Base-by-base conservation (phyloP, 2,888 invertebrate genomes). In the Cinara cedri region DNA sequence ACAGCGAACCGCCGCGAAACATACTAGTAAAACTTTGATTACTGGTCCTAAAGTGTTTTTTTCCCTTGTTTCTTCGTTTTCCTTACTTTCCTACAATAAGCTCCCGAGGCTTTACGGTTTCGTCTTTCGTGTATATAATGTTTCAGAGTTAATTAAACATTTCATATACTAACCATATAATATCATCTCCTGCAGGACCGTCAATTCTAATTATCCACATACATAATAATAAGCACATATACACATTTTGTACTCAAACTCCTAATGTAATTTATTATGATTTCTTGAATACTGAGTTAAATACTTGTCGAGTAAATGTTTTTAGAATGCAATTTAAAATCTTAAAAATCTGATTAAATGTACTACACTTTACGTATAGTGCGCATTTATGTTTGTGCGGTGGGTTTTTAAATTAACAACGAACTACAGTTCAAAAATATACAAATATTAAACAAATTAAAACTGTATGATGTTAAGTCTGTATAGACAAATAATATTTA, bases 11-110 rank as follows among this genome's bases (percentile, higher is more conserved):
- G 66, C 26, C 66, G 49, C 68, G 34, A 34, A 60, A 78, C 34
- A 78, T 78, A 78, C 76, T 68, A 60, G 76, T 78, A 78, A 78
- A 78, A 78, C 76, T 78, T 78, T 78, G 76, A 78, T 78, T 78
- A 78, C 76, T 57, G 21, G 24, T 34, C 49, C 66, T 49, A 62
- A 75, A 78, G 76, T 68, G 76, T 78, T 78, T 66, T n/a, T 76
- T 68, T 49, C 19, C 21, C 68, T 55, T 51, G 51, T 51, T 16
- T 49, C 42, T 34, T 49, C 16, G 46, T 51, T 74, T 19, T 63
- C 63, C 42, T 42, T 63, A 63, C 21, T 74, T 63, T 42, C 26
- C 49, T 49, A 49, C 49, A 60, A 57, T 78, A 68, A 57, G 60
- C 68, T 68, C 11, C 34, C 68, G 9, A 26, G 66, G 57, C 68